phyloP scores from a whole-genome alignment of 2,113 vertebrate species.

The Silurus glanis region DNA sequence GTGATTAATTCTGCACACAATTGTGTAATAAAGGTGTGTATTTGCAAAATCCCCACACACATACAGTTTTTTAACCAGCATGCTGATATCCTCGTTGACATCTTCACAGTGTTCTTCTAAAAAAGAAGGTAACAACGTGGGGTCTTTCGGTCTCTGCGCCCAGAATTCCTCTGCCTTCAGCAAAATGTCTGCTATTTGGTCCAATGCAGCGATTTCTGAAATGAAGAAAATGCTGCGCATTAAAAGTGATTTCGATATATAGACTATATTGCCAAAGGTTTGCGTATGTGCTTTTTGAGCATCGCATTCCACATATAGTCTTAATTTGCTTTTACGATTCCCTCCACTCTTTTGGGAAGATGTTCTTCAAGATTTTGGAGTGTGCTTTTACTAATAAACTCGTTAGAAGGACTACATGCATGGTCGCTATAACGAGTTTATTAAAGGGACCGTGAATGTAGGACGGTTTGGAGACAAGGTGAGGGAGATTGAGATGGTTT shows the following conservation, averaged over 20 bases:
- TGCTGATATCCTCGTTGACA: slow-evolving; percentile 72
- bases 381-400: no score
- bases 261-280: no score
- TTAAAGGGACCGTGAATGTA: no score
- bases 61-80: slow-evolving; percentile 83
- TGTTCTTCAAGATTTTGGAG: no score
- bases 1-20: background rate
- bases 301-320: no score
- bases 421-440: no score
- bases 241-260: background rate
- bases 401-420: no score
- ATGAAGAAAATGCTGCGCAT: slow-evolving; percentile 1
- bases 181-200: slow-evolving; percentile 82
- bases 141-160: slow-evolving; percentile 76
- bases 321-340: no score
- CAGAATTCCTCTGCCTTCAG: slow-evolving; percentile 83
- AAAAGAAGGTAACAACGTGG: slow-evolving; percentile 60
- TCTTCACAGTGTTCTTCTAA: slow-evolving; percentile 81
- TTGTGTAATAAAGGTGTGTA: background rate
- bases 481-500: no score
- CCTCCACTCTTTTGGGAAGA: no score
- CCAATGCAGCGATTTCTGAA: slow-evolving; percentile 82
- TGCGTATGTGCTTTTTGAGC: no score
- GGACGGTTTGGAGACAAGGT: no score
- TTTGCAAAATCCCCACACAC: slow-evolving; percentile 41